A percentile compares a stretch with the other conserved stretches of the same genome.
These are phyloP conservation scores for Urocitellus parryii DNA, from an alignment of 2,113 vertebrate genomes.

Conservation along the genomic window DNA sequence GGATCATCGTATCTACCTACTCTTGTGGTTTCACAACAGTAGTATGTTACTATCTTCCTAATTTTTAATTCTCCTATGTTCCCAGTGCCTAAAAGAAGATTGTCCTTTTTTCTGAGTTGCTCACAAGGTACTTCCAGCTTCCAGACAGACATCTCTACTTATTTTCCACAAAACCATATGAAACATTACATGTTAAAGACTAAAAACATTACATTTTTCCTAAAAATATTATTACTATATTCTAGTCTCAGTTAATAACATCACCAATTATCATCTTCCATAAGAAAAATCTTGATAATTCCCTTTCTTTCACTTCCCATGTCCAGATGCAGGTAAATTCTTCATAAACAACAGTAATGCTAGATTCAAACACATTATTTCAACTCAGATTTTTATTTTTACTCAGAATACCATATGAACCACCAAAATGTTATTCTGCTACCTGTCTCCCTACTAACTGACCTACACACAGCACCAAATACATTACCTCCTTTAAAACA, in stretches of 20 bases:
- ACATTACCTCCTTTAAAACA: background rate
- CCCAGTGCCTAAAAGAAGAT: background rate
- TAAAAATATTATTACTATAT: constrained; percentile 25
- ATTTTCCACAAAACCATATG: background rate
- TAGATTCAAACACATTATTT: background rate
- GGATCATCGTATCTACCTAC: background rate
- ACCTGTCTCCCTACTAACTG: background rate
- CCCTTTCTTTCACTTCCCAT: background rate
- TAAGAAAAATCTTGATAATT: background rate
- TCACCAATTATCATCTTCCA: background rate
- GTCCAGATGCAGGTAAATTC: background rate
- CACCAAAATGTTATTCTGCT: background rate
- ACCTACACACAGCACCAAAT: background rate
- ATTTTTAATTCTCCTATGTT: background rate
- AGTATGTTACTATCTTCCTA: background rate
- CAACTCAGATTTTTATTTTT: background rate
- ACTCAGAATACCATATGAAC: background rate
- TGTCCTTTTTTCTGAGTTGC: background rate
- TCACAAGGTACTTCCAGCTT: constrained; percentile 8
- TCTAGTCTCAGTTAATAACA: background rate
- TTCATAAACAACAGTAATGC: background rate
- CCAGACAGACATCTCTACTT: background rate
- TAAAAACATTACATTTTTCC: constrained; percentile 1
- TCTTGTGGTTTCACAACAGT: background rate
- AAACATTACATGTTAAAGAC: background rate